Evolutionary conservation across 2,113 vertebrate species (phyloP).

Genomic region (Myotis lucifugus): DNA sequence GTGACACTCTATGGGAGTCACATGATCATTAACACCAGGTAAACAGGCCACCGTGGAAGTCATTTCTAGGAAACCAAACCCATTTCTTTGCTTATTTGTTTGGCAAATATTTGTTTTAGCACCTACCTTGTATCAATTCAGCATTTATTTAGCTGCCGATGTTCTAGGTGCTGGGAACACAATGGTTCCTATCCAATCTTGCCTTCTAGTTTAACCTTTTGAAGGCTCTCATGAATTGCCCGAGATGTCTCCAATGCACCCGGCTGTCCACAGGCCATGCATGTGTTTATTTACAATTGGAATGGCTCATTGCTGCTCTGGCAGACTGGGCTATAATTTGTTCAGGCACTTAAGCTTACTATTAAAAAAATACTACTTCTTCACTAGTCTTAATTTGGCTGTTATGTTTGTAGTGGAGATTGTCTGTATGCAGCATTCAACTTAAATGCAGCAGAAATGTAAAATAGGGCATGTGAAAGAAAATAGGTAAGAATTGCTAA

Average conservation of each 20-base stretch:
- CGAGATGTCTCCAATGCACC: not conserved
- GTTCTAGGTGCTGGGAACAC: not conserved
- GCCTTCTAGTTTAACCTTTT: slow-evolving; percentile 53
- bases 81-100: slow-evolving; percentile 5
- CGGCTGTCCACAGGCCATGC: slow-evolving; percentile 65
- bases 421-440: slow-evolving; percentile 43
- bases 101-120: slow-evolving; percentile 52
- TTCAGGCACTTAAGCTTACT: slow-evolving; percentile 81
- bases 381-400: slow-evolving; percentile 43
- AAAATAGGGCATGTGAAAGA: slow-evolving; percentile 43
- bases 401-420: slow-evolving; percentile 62
- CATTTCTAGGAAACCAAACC: slow-evolving; percentile 38
- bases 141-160: not conserved
- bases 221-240: slow-evolving; percentile 5
- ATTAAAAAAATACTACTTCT: slow-evolving; percentile 62
- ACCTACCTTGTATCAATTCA: not conserved
- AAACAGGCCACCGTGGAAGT: not conserved
- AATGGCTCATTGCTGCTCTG: slow-evolving; percentile 82
- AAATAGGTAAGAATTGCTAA: slow-evolving; percentile 54
- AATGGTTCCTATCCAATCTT: not conserved
- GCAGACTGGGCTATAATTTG: slow-evolving; percentile 84
- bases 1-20: not conserved
- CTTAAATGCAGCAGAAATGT: slow-evolving; percentile 67
- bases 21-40: not conserved
- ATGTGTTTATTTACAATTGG: slow-evolving; percentile 83